Evolutionary conservation across 92 coral and sea anemone species (phyloP).

Genomic region (Epizoanthus stellaris): DNA sequence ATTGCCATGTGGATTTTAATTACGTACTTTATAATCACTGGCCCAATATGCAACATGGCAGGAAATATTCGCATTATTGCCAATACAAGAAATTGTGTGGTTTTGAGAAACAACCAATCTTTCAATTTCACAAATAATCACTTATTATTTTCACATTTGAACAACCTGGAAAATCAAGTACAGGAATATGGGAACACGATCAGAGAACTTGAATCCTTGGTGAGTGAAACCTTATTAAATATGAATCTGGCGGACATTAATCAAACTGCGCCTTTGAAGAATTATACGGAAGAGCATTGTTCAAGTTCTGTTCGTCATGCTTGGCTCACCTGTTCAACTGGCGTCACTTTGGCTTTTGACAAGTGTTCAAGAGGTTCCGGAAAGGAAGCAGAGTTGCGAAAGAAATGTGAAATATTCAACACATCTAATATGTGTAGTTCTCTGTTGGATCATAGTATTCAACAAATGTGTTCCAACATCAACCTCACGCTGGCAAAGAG

Average conservation of each 20-base stretch:
- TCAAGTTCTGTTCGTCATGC: conserved; percentile 38
- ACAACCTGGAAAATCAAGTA: conserved; percentile 24
- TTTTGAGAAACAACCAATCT: conserved; percentile 31
- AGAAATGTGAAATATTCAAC: conserved; percentile 53
- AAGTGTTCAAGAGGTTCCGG: conserved; percentile 36
- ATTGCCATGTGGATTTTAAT: conserved; percentile 84
- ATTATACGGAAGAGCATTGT: conserved; percentile 63
- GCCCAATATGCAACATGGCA: conserved; percentile 91
- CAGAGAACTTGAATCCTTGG: conserved; percentile 40
- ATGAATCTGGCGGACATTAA: conserved; percentile 35
- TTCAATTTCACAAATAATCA: not conserved
- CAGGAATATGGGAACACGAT: conserved; percentile 64
- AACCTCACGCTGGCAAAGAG: conserved; percentile 25
- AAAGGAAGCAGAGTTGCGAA: conserved; percentile 25
- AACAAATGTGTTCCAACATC: conserved; percentile 48
- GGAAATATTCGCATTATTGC: conserved; percentile 78
- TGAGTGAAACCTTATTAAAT: conserved; percentile 55
- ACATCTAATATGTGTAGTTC: conserved; percentile 48
- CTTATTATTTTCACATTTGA: conserved; percentile 9
- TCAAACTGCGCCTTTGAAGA: conserved; percentile 39
- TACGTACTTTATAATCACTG: conserved; percentile 80
- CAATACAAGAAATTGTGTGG: conserved; percentile 56
- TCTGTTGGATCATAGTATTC: conserved; percentile 36
- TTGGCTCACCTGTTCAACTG: conserved; percentile 51
- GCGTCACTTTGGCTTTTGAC: conserved; percentile 39